These are phyloP conservation scores for Syritta pipiens DNA, from an alignment of 2,888 invertebrate species.

Conservation along the genomic window DNA sequence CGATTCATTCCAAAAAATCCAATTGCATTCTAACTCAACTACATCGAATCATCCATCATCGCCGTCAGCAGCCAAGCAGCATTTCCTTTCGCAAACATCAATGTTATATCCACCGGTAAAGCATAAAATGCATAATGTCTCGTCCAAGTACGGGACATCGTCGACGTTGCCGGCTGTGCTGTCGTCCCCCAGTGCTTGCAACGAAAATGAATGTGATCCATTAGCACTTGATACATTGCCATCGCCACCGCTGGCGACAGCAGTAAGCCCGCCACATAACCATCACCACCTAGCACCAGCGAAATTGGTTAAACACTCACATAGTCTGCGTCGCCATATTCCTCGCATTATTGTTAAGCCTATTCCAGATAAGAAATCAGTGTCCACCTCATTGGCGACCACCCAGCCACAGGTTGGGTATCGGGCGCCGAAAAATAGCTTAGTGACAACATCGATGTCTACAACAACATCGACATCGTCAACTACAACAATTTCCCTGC, in stretches of 20 bases:
- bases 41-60: slow-evolving; percentile 53
- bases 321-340: slow-evolving; percentile 83
- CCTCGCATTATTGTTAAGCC: slow-evolving; percentile 92
- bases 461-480: slow-evolving; percentile 60
- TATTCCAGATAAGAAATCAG: slow-evolving; percentile 81
- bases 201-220: slow-evolving; percentile 78
- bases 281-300: slow-evolving; percentile 62
- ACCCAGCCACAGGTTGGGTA: slow-evolving; percentile 43
- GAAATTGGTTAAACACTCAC: slow-evolving; percentile 85
- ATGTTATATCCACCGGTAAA: slow-evolving; percentile 58
- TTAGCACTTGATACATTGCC: slow-evolving; percentile 75
- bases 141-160: slow-evolving; percentile 73
- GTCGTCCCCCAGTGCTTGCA: slow-evolving; percentile 76
- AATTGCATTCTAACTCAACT: slow-evolving; percentile 58
- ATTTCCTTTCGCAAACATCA: slow-evolving; percentile 66
- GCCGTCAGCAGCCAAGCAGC: slow-evolving; percentile 50
- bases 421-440: slow-evolving; percentile 45
- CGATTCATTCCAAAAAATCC: slow-evolving; percentile 67
- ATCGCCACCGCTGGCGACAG: slow-evolving; percentile 61
- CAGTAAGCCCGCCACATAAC: slow-evolving; percentile 46
- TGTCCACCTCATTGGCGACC: slow-evolving; percentile 42
- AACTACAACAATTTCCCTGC: slow-evolving; percentile 75
- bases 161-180: slow-evolving; percentile 59
- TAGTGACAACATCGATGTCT: slow-evolving; percentile 43
- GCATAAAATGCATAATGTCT: slow-evolving; percentile 48